Percentiles rank a stretch among this genome's conserved stretches.
phyloP scores from a whole-genome alignment of 2,113 vertebrate species.

The Scomber japonicus region DNA sequence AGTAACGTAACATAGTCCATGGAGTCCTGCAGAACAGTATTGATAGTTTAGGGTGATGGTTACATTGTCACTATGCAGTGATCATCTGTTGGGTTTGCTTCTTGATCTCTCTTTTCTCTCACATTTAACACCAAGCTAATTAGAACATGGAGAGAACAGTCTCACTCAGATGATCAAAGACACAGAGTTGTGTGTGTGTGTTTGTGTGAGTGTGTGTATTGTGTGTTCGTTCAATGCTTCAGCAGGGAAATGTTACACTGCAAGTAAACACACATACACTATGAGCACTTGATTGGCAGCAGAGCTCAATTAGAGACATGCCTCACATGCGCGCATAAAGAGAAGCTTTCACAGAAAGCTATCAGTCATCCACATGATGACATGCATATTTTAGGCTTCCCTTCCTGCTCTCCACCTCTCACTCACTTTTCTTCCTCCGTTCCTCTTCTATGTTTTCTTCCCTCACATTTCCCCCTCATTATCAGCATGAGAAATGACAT shows the following conservation, averaged over 20 bases:
- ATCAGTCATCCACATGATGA: constrained; percentile 78
- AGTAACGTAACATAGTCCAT: background rate
- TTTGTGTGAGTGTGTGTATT: constrained; percentile 26
- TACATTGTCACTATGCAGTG: constrained; percentile 35
- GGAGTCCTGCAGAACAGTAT: constrained; percentile 7
- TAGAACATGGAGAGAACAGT: constrained; percentile 67
- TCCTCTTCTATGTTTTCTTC: constrained; percentile 60
- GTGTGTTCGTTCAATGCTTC: constrained; percentile 39
- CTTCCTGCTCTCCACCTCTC: constrained; percentile 43
- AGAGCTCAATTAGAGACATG: constrained; percentile 73
- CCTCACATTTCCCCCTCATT: constrained; percentile 52
- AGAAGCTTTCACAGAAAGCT: constrained; percentile 69
- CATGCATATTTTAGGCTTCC: constrained; percentile 75
- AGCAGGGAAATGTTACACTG: constrained; percentile 35
- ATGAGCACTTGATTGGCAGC: constrained; percentile 67
- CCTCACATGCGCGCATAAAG: constrained; percentile 59
- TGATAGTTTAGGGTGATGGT: constrained; percentile 42
- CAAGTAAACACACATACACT: constrained; percentile 43
- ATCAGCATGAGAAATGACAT: constrained; percentile 57
- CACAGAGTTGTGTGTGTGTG: constrained; percentile 46
- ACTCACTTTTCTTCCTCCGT: constrained; percentile 41
- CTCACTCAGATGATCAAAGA: constrained; percentile 72
- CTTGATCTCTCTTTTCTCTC: constrained; percentile 65
- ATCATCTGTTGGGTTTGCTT: constrained; percentile 53
- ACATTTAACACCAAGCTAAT: constrained; percentile 70